Base-by-base conservation (phyloP, 1,140 invertebrate species). In the Colletes gigas region DNA sequence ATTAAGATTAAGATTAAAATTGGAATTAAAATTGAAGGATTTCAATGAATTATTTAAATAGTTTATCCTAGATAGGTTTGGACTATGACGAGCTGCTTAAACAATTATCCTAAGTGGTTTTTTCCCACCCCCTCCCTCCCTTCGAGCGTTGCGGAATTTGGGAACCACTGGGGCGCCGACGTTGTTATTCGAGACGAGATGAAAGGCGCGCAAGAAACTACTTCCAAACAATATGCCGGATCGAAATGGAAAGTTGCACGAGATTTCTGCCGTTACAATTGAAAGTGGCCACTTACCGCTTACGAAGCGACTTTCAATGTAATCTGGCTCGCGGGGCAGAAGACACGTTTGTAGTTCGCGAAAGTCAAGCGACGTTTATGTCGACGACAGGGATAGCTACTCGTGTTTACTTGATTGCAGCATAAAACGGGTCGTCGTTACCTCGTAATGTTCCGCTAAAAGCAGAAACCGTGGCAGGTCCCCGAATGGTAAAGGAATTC, bases 221-320 rank as follows among this genome's bases (percentile, higher is more conserved):
- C 41, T 14, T 47, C 12, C 60, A 19, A 78, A 74, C 67, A 82
- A 68, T 74, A 72, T 54, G 57, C 57, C 67, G 6, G 41, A 72
- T 72, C 54, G 85, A 88, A 88, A 87, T 85, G 85, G 87, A 88
- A 88, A 88, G 87, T 87, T 80, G 73, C 19, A 69, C 81, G 80
- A 67, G 78, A 85, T 85, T 84, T 85, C 82, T 87, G 82, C 87
- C 85, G 87, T 88, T 88, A 88, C 85, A 87, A 88, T 88, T 85
- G 87, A 88, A 88, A 88, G 87, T 88, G 85, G 83, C 77, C 74
- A 84, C 71, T 83, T 78, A 79, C 82, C 74, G 76, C 74, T 78
- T 76, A 67, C 70, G 73, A 67, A 44, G 57, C 79, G 67, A 88
- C 86, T 88, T 86, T 86, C 84, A 81, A 84, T 84, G 75, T 73